These are phyloP conservation scores for Thaleichthys pacificus DNA, from an alignment of 2,797 vertebrate genomes.

Conservation along the genomic window DNA sequence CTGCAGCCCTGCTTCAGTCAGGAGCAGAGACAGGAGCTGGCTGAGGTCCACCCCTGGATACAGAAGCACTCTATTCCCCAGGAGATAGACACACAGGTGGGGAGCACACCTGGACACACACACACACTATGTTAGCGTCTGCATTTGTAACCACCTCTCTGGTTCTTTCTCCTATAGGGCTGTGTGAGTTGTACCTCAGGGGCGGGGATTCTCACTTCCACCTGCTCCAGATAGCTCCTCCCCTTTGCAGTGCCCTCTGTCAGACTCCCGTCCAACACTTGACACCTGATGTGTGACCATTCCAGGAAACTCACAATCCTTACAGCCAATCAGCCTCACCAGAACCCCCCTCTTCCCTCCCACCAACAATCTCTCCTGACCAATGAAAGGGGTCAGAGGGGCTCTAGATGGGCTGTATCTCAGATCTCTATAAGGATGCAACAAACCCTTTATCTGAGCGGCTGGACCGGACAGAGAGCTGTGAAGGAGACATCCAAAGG, in stretches of 20 bases:
- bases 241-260: conserved; percentile 47
- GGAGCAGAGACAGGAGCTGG: conserved; percentile 83
- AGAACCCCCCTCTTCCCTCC: conserved; percentile 31
- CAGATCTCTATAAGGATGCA: conserved; percentile 23
- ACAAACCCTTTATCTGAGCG: conserved; percentile 1
- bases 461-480: conserved; percentile 25
- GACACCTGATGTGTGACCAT: conserved; percentile 59
- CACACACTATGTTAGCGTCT: neutral
- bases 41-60: conserved; percentile 82
- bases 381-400: conserved; percentile 29
- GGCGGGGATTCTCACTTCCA: conserved; percentile 24
- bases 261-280: conserved; percentile 38
- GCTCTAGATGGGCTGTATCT: conserved; percentile 28
- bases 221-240: conserved; percentile 55
- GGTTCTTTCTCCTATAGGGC: conserved; percentile 55
- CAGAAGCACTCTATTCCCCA: conserved; percentile 72
- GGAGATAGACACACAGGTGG: conserved; percentile 77
- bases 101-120: neutral
- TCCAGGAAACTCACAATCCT: neutral
- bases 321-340: conserved; percentile 22
- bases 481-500: conserved; percentile 2
- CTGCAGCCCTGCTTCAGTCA: conserved; percentile 84
- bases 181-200: conserved; percentile 61
- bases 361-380: conserved; percentile 34
- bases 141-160: neutral